Percentiles rank a stretch among this genome's conserved stretches.
phyloP scores from a whole-genome alignment of 2,888 invertebrate genomes.

The Subacronicta megacephala region DNA sequence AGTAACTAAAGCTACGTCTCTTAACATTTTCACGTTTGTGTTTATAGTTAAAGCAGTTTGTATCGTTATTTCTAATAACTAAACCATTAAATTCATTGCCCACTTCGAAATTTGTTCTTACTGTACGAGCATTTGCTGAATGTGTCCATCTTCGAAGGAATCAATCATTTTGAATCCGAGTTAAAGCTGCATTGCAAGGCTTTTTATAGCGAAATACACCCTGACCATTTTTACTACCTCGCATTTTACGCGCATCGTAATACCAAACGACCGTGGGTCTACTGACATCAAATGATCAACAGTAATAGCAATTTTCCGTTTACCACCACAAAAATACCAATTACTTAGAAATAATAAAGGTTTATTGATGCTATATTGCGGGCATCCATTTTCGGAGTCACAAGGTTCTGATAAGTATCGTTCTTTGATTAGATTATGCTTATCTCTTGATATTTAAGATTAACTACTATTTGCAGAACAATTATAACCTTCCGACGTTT shows the following conservation, averaged over 20 bases:
- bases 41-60: too few relatives aligned
- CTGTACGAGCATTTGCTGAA: too few relatives aligned
- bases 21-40: too few relatives aligned
- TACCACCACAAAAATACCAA: slow-evolving; percentile 40
- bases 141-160: neutral
- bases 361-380: slow-evolving; percentile 73
- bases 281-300: slow-evolving; percentile 32
- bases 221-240: slow-evolving; percentile 9
- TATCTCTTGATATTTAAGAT: slow-evolving; percentile 82
- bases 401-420: slow-evolving; percentile 76
- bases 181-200: slow-evolving; percentile 4
- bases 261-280: slow-evolving; percentile 6
- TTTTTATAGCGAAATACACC: too few relatives aligned
- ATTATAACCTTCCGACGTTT: slow-evolving; percentile 70
- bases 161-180: slow-evolving; percentile 13
- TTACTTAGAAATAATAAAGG: slow-evolving; percentile 69
- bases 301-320: slow-evolving; percentile 37
- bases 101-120: too few relatives aligned
- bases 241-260: slow-evolving; percentile 7
- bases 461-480: slow-evolving; percentile 84
- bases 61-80: too few relatives aligned
- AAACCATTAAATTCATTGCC: neutral
- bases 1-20: too few relatives aligned
- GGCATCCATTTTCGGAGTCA: slow-evolving; percentile 74
- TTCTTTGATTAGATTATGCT: slow-evolving; percentile 75